Evolutionary conservation across 2,888 invertebrate genomes (phyloP).

Genomic region (Dasypolia templi): DNA sequence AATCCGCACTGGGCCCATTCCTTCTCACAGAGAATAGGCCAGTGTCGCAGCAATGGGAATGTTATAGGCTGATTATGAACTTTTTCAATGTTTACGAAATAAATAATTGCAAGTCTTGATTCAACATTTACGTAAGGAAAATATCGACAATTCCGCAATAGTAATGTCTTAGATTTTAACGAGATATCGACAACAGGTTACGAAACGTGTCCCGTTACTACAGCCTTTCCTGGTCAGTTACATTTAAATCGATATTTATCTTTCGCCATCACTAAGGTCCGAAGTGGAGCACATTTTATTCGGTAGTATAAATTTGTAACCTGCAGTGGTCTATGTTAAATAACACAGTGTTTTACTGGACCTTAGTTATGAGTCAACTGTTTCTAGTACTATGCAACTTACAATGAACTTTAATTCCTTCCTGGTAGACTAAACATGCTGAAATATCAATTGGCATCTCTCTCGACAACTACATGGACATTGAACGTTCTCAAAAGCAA

Average conservation of each 20-base stretch:
- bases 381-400: slow-evolving; percentile 7
- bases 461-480: neutral
- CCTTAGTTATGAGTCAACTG: slow-evolving; percentile 35
- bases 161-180: slow-evolving; percentile 61
- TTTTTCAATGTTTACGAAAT: slow-evolving; percentile 26
- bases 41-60: too few species aligned
- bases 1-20: too few species aligned
- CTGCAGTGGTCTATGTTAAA: slow-evolving; percentile 55
- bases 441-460: neutral
- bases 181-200: slow-evolving; percentile 69
- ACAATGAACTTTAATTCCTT: slow-evolving; percentile 22
- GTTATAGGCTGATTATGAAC: too few species aligned
- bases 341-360: slow-evolving; percentile 35
- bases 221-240: slow-evolving; percentile 74
- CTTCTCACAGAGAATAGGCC: too few species aligned
- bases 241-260: slow-evolving; percentile 67
- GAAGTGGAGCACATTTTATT: slow-evolving; percentile 53
- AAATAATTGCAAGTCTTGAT: slow-evolving; percentile 43
- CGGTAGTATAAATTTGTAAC: slow-evolving; percentile 44
- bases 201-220: slow-evolving; percentile 72
- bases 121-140: slow-evolving; percentile 64
- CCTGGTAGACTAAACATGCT: neutral
- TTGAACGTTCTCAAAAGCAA: neutral
- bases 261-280: slow-evolving; percentile 57
- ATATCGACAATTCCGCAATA: slow-evolving; percentile 64